Conservation (phyloP, 2,888 invertebrate genomes). For the Amphipoea lucens region DNA sequence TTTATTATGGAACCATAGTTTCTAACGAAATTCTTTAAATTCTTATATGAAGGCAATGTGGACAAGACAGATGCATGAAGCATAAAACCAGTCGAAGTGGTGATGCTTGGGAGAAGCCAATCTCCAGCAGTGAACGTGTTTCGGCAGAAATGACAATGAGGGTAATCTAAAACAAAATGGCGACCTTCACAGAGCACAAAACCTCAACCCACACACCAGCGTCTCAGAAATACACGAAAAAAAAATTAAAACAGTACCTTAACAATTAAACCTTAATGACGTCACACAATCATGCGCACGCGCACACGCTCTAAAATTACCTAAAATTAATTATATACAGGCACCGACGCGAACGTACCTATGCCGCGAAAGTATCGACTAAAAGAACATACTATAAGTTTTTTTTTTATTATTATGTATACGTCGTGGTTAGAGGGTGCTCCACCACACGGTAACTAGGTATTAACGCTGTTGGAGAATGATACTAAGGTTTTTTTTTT, state of each 20-base stretch:
- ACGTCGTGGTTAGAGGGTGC: slow-evolving; percentile 30
- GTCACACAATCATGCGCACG: slow-evolving; percentile 42
- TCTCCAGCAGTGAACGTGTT: background rate
- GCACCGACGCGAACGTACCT: slow-evolving; percentile 25
- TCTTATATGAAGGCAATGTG: too few relatives aligned
- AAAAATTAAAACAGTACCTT: slow-evolving; percentile 29
- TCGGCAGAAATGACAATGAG: background rate
- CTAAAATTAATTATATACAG: slow-evolving; percentile 54
- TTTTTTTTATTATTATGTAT: slow-evolving; percentile 47
- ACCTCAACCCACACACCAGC: slow-evolving; percentile 43
- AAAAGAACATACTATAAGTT: slow-evolving; percentile 43
- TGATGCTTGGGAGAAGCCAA: background rate
- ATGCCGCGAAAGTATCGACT: slow-evolving; percentile 54
- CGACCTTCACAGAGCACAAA: slow-evolving; percentile 40
- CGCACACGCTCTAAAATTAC: slow-evolving; percentile 33
- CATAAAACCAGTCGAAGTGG: background rate
- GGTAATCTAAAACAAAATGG: background rate
- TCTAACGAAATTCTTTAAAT: background rate
- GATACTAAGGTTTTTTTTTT: slow-evolving; percentile 11
- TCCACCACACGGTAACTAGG: slow-evolving; percentile 49
- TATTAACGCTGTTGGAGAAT: slow-evolving; percentile 14
- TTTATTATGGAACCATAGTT: background rate
- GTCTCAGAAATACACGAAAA: slow-evolving; percentile 27
- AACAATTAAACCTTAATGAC: slow-evolving; percentile 27
- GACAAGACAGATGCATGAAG: background rate